Base-by-base conservation (phyloP, 2,113 vertebrate species). In the human region DNA sequence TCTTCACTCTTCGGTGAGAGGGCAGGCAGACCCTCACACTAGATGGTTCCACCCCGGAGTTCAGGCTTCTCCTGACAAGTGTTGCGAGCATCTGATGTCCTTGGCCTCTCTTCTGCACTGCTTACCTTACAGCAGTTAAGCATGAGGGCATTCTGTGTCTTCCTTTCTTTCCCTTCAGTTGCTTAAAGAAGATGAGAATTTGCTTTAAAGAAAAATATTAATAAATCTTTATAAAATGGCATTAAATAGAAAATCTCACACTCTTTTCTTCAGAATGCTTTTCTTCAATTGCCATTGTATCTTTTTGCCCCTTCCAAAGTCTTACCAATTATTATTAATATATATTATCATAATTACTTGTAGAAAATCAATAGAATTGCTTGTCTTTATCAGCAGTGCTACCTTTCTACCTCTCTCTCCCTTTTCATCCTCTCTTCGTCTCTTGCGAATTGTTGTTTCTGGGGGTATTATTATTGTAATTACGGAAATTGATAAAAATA, bases 401-500 rank as follows among this genome's bases (percentile, higher is more conserved):
- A 1, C 14, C 94, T 84, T 94, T 83, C 50, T 68, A 55, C 94
- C 57, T 93, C 30, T 96, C n/a, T 83, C 73, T 96, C 59, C 61
- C 18, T 97, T 96, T 90, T 59, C 86, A 85, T 86, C 32, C 80
- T 87, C 13, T 64, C 91, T 85, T 97, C 30, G 45, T 87, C 61
- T 79, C 73, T 30, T 48, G 38, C 68, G 61, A 96, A 96, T 87
- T 70, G 76, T 90, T 93, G 82, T 83, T 97, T 97, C 95, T 75
- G 13, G 94, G 80, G 23, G 38, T 50, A 40, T 96, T 96, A 88
- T 97, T 98, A 82, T 92, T 96, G 30, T 75, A 97, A 94, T 96
- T 30, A 35, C 95, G 50, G 95, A 97, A 98, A 98, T 97, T 96
- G 94, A 90, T 96, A 92, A 96, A 97, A 97, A 96, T 85, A 94